Conservation (phyloP, 2,888 invertebrate species). For the Eupithecia vulgata region DNA sequence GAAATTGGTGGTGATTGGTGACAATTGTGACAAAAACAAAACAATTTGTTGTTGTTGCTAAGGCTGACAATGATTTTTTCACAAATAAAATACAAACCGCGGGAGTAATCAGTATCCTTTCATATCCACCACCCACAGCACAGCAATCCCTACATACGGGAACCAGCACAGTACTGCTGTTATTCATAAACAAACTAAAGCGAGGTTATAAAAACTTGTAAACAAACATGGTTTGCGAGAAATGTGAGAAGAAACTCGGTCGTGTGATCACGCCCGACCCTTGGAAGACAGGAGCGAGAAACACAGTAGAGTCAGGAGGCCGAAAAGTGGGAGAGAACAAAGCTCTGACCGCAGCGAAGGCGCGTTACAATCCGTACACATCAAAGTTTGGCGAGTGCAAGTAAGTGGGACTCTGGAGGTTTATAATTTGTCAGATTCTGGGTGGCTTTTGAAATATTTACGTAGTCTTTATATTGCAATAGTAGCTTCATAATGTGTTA, state of each 20-base stretch:
- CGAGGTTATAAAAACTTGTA: constrained; percentile 31
- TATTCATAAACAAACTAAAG: constrained; percentile 9
- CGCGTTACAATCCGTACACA: constrained; percentile 93
- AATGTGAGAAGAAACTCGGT: constrained; percentile 95
- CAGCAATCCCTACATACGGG: background rate
- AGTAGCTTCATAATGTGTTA: background rate
- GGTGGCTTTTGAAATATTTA: background rate
- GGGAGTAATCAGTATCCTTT: background rate
- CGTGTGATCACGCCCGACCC: constrained; percentile 98
- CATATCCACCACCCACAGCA: background rate
- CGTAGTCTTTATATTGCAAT: background rate
- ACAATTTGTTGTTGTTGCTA: background rate
- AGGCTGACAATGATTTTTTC: background rate
- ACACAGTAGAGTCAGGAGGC: constrained; percentile 95
- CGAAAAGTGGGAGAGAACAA: constrained; percentile 98
- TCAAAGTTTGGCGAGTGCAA: constrained; percentile 89
- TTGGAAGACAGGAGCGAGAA: constrained; percentile 97
- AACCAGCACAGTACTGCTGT: background rate
- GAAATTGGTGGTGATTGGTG: background rate
- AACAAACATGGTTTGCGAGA: constrained; percentile 92
- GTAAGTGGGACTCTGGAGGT: constrained; percentile 57
- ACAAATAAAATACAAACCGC: background rate
- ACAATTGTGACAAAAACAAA: background rate
- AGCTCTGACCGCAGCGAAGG: constrained; percentile 92
- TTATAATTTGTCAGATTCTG: background rate